Percentiles rank a stretch among this genome's conserved stretches.
Evolutionary conservation across 2,113 vertebrate species (phyloP).

Genomic region (Cisticola juncidis): DNA sequence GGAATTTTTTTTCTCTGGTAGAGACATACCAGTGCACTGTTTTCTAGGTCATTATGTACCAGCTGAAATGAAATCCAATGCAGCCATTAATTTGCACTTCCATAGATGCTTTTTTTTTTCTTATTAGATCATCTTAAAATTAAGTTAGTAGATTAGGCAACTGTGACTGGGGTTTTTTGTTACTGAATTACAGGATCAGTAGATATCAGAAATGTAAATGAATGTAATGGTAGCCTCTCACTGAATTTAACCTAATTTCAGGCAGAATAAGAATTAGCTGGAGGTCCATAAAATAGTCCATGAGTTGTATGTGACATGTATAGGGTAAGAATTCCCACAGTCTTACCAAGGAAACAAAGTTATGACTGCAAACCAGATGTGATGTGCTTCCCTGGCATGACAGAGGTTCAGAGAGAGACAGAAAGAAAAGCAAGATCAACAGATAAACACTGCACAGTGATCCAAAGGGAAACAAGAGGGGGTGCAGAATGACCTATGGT

Average conservation of each 20-base stretch:
- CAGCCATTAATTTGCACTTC: background rate
- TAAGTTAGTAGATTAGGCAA: background rate
- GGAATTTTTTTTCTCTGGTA: background rate
- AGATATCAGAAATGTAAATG: background rate
- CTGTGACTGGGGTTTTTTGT: background rate
- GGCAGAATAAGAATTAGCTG: background rate
- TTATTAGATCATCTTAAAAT: background rate
- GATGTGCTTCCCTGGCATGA: background rate
- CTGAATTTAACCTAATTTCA: conserved; percentile 1
- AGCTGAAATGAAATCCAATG: background rate
- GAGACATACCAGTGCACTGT: background rate
- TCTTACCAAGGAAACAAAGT: background rate
- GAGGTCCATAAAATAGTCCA: background rate
- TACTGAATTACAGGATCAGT: background rate
- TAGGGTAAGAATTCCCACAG: background rate
- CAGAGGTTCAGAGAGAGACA: background rate
- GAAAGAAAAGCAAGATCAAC: background rate
- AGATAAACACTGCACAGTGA: background rate
- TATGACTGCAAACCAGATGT: background rate
- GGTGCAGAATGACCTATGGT: background rate
- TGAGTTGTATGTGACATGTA: background rate
- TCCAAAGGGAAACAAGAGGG: background rate
- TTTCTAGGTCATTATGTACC: background rate
- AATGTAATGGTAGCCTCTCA: background rate
- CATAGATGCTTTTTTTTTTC: background rate